phyloP scores from a whole-genome alignment of 2,113 vertebrate genomes.

The Reinhardtius hippoglossoides region DNA sequence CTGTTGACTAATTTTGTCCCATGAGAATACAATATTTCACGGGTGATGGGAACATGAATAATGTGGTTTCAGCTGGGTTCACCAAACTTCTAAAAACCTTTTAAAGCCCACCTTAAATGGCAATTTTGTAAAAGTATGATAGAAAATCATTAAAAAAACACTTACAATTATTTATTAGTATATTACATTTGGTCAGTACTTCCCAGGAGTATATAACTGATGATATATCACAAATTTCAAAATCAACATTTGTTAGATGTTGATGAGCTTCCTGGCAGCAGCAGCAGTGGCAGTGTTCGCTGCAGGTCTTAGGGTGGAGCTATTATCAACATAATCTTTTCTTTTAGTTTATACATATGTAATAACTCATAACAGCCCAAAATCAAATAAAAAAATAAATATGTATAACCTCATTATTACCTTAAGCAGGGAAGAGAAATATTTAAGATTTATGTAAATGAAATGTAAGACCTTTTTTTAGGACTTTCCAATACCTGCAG shows the following conservation, averaged over 20 bases:
- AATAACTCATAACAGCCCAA: too few species aligned
- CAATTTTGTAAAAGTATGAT: not conserved
- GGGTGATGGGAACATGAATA: conserved; percentile 1
- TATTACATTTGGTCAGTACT: not conserved
- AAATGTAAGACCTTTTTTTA: not conserved
- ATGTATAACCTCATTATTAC: too few species aligned
- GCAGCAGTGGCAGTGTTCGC: too few species aligned
- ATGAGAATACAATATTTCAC: not conserved
- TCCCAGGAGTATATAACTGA: not conserved
- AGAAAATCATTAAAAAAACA: not conserved
- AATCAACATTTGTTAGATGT: too few species aligned
- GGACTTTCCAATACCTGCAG: not conserved
- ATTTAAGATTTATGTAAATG: too few species aligned
- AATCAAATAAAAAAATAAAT: too few species aligned
- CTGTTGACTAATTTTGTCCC: not conserved
- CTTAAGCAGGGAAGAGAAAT: too few species aligned
- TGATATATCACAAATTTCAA: not conserved
- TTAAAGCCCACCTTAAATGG: too few species aligned
- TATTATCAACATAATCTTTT: not conserved
- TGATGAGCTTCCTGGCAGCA: too few species aligned
- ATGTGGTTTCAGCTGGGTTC: not conserved
- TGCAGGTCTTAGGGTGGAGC: too few species aligned
- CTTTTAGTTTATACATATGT: too few species aligned
- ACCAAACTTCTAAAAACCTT: not conserved
- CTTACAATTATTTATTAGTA: not conserved